Evolutionary conservation across 1,140 invertebrate genomes (phyloP), one percentile per base, ranked within the genome.

Genomic region (Drepana arcuata): DNA sequence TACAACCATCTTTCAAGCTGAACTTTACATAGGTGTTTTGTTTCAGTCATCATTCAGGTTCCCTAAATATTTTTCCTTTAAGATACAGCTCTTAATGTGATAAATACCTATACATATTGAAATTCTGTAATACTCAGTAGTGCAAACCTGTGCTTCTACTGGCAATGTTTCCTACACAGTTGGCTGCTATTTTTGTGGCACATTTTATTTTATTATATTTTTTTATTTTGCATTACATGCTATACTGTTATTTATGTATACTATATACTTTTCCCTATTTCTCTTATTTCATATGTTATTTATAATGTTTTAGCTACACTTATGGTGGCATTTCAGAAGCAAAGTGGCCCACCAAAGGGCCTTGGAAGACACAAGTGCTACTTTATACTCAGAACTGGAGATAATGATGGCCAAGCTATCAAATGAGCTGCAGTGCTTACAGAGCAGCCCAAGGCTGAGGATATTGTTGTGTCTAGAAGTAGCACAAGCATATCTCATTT

Each of bases 291-390:
- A 21, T 14, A 11, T 16, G 0, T 15, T 6, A 31, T 33, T 23
- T 30, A 38, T 30, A 10, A 14, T 0, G 18, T 35, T 84, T 69
- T 33, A 87, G 72, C 70, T 86, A 7, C 50, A 70, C 48, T 49
- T 84, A 10, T 94, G 92, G 92, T 95, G 94, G 94, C 64, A 85
- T 26, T 73, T 95, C 38, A 85, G 93, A 58, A 75, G 85, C 35
- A 83, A 92, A 51, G 83, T 88, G n/a, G 65, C 92, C 11, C 90
- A 95, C 64, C 93, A 95, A 69, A 78, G 85, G 41, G 72, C 91
- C 24, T 65, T 95, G 9, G 90, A 93, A 52, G 93, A 95, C 43
- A 75, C 84, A 18, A 91, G 90, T 29, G 85, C 86, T 2, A 75
- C 84, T 12, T 52, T 96, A 1, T 89, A 89, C 42, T 80, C 86